Evolutionary conservation across 1,140 invertebrate genomes (phyloP).

Genomic region (Eufriesea mexicana): DNA sequence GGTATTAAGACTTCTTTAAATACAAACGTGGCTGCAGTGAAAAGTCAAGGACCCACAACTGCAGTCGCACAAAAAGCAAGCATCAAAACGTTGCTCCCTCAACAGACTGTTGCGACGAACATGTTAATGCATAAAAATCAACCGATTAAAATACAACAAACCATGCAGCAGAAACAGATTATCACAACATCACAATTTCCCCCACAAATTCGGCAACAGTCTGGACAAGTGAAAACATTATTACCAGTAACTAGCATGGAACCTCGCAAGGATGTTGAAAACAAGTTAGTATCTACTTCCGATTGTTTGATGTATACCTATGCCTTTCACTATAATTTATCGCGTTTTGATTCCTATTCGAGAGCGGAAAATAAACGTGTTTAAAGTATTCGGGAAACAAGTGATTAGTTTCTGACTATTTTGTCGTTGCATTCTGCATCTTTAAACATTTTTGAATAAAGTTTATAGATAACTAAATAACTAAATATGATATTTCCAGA

Average conservation of each 20-base stretch:
- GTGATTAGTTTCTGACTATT: too few relatives aligned
- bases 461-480: background rate
- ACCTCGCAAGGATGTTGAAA: slow-evolving; percentile 65
- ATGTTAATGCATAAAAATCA: slow-evolving; percentile 65
- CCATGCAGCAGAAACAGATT: slow-evolving; percentile 73
- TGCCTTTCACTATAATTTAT: too few relatives aligned
- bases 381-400: too few relatives aligned
- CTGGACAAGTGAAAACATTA: slow-evolving; percentile 75
- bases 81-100: slow-evolving; percentile 72
- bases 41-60: slow-evolving; percentile 49
- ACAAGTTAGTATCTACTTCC: slow-evolving; percentile 67
- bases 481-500: slow-evolving; percentile 57
- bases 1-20: slow-evolving; percentile 73
- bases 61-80: slow-evolving; percentile 61
- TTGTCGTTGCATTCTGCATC: too few relatives aligned
- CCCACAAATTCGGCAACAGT: slow-evolving; percentile 62
- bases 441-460: background rate
- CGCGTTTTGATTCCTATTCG: too few relatives aligned
- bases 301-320: too few relatives aligned
- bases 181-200: slow-evolving; percentile 62
- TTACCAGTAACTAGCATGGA: slow-evolving; percentile 67
- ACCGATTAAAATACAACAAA: slow-evolving; percentile 72
- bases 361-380: too few relatives aligned
- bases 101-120: slow-evolving; percentile 61
- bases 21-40: slow-evolving; percentile 69